Evolutionary conservation across 2,888 invertebrate species (phyloP).

Genomic region (Strigamia crassipes): DNA sequence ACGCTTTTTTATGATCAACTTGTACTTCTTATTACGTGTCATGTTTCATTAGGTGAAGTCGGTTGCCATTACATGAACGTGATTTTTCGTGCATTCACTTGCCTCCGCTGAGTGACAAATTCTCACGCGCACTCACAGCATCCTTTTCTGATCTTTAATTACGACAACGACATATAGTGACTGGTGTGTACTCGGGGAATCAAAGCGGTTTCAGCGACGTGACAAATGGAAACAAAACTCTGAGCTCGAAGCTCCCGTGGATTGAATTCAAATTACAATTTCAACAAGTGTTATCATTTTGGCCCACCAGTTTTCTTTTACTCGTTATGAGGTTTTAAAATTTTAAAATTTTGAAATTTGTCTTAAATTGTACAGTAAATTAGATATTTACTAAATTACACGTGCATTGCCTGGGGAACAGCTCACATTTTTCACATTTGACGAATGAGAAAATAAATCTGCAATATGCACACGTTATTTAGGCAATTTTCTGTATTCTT

Average conservation of each 20-base stretch:
- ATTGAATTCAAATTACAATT: conserved; percentile 16
- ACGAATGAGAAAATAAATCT: no score
- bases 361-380: no score
- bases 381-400: no score
- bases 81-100: neutral
- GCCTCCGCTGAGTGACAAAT: neutral
- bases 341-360: no score
- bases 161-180: conserved; percentile 22
- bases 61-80: neutral
- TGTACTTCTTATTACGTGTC: neutral
- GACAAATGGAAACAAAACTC: conserved; percentile 31
- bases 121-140: neutral
- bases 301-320: neutral
- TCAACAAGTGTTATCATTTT: neutral
- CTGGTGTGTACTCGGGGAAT: neutral
- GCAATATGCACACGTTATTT: no score
- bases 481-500: no score
- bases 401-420: no score
- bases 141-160: conserved; percentile 4
- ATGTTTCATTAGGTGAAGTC: conserved; percentile 18
- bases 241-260: neutral
- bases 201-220: neutral
- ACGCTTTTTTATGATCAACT: neutral
- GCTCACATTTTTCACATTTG: no score
- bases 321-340: neutral